These are phyloP conservation scores for Blennius ocellaris DNA, from an alignment of 2,113 vertebrate genomes.

Conservation along the genomic window DNA sequence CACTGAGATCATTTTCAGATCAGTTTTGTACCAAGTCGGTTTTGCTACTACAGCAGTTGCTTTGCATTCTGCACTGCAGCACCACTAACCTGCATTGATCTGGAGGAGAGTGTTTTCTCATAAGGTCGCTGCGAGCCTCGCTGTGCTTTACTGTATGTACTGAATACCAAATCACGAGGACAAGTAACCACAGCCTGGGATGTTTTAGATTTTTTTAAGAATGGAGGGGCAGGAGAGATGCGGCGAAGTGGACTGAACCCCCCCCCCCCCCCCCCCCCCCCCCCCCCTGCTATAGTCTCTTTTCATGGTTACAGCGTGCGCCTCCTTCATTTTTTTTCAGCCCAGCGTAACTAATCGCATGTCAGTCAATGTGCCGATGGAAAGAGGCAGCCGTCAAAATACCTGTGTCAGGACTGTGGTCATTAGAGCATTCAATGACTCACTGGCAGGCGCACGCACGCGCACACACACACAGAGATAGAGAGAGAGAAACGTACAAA, in stretches of 20 bases:
- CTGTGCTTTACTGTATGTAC: conserved; percentile 50
- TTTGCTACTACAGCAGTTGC: not conserved
- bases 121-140: conserved; percentile 48
- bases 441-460: conserved; percentile 18
- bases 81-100: conserved; percentile 53
- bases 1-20: conserved; percentile 1
- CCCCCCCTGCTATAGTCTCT: conserved; percentile 49
- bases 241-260: conserved; percentile 41
- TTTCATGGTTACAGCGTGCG: conserved; percentile 48
- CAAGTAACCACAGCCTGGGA: conserved; percentile 31
- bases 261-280: too few species aligned
- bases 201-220: conserved; percentile 68
- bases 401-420: conserved; percentile 77
- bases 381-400: conserved; percentile 79
- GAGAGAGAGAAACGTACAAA: conserved; percentile 2
- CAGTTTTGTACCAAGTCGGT: not conserved
- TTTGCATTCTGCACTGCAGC: conserved; percentile 28
- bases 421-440: conserved; percentile 75
- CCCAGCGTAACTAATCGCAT: conserved; percentile 74
- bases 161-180: conserved; percentile 47
- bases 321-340: conserved; percentile 63
- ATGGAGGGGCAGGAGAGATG: conserved; percentile 43
- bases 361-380: conserved; percentile 77
- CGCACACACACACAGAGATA: not conserved
- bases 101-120: conserved; percentile 39